phyloP scores from a whole-genome alignment of 2,113 vertebrate species.

The Peromyscus leucopus region DNA sequence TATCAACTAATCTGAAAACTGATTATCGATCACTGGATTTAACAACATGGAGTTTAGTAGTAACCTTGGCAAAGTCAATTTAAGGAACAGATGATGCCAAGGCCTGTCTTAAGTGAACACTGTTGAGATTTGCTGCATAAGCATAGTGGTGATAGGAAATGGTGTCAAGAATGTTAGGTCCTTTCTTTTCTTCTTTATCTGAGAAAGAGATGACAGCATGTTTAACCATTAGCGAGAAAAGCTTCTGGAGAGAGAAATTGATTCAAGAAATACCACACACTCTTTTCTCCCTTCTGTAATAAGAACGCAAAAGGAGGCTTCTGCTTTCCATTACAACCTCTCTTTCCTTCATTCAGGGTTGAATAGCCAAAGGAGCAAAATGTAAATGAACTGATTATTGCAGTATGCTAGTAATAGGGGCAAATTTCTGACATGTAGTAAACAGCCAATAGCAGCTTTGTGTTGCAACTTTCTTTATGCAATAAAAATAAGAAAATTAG shows the following conservation, averaged over 20 bases:
- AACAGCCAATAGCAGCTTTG: background rate
- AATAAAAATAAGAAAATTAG: background rate
- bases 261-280: background rate
- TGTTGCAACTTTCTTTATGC: background rate
- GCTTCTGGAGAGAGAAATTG: background rate
- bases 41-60: background rate
- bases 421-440: background rate
- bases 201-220: background rate
- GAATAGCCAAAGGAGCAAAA: background rate
- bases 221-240: conserved; percentile 14
- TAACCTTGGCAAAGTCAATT: background rate
- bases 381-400: conserved; percentile 38
- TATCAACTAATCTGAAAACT: background rate
- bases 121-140: background rate
- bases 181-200: too few species aligned
- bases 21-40: background rate
- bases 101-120: background rate
- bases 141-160: background rate
- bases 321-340: conserved; percentile 11
- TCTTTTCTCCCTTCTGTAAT: background rate
- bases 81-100: conserved; percentile 1
- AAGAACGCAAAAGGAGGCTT: background rate
- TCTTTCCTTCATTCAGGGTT: conserved; percentile 44
- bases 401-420: background rate
- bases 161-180: background rate